phyloP scores from a whole-genome alignment of 2,113 vertebrate species.

The Myrmecobius fasciatus region DNA sequence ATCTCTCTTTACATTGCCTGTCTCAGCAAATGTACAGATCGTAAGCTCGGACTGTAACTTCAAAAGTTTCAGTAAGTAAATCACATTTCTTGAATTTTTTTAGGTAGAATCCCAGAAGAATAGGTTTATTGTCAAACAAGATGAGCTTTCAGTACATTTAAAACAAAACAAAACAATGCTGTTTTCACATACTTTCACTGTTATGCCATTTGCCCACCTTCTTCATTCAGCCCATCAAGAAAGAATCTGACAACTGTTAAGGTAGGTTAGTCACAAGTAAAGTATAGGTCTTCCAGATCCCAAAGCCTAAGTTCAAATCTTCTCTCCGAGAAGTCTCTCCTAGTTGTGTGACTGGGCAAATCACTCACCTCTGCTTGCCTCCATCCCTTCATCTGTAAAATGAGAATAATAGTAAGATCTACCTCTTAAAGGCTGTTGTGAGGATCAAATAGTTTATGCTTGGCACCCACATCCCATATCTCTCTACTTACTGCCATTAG shows the following conservation, averaged over 20 bases:
- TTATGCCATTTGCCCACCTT: neutral
- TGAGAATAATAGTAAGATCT: too few species aligned
- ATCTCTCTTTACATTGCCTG: neutral
- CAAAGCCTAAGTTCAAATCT: too few species aligned
- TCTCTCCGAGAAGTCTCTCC: too few species aligned
- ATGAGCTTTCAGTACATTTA: neutral
- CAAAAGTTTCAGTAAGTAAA: conserved; percentile 20
- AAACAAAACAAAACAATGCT: neutral
- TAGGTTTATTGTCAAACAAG: neutral
- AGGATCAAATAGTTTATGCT: neutral
- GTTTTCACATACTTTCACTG: neutral
- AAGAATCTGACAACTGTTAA: neutral
- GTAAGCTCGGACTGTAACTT: neutral
- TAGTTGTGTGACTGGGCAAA: too few species aligned
- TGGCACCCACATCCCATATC: neutral
- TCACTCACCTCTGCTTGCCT: too few species aligned
- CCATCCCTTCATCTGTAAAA: too few species aligned
- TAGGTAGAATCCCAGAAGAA: neutral
- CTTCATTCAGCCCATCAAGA: neutral
- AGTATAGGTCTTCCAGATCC: too few species aligned
- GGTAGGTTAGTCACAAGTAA: too few species aligned
- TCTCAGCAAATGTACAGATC: neutral
- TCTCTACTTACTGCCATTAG: neutral
- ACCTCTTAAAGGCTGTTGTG: too few species aligned
- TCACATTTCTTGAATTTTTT: neutral